These are phyloP conservation scores for Nomada hirtipes DNA, from an alignment of 2,888 invertebrate species.

Conservation along the genomic window DNA sequence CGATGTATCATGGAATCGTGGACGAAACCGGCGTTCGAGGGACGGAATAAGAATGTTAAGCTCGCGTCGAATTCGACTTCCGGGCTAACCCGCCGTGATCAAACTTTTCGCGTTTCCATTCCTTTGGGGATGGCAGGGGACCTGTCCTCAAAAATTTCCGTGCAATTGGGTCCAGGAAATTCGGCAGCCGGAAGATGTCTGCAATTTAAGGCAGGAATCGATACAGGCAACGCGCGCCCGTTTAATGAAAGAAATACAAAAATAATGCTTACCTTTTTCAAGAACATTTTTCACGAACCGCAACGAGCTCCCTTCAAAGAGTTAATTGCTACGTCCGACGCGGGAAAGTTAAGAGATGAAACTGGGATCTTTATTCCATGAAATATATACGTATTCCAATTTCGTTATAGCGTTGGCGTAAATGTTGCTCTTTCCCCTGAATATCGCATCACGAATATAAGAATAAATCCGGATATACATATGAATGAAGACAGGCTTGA, in stretches of 20 bases:
- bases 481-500: too few species aligned
- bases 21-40: neutral
- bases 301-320: neutral
- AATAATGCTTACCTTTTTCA: neutral
- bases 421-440: neutral
- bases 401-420: neutral
- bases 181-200: constrained; percentile 10
- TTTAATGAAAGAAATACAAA: neutral
- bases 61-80: neutral
- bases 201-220: constrained; percentile 24
- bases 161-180: constrained; percentile 13
- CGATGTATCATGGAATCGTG: neutral
- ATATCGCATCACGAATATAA: too few species aligned
- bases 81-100: neutral
- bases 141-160: constrained; percentile 13
- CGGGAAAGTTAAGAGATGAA: too few species aligned
- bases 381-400: neutral
- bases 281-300: neutral
- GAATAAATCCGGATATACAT: too few species aligned
- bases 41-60: constrained; percentile 6
- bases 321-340: neutral
- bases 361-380: too few species aligned
- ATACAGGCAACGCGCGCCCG: neutral
- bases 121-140: neutral
- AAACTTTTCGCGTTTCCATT: constrained; percentile 41